Base-by-base conservation (phyloP, 2,888 invertebrate genomes). In the Graphium colonna region DNA sequence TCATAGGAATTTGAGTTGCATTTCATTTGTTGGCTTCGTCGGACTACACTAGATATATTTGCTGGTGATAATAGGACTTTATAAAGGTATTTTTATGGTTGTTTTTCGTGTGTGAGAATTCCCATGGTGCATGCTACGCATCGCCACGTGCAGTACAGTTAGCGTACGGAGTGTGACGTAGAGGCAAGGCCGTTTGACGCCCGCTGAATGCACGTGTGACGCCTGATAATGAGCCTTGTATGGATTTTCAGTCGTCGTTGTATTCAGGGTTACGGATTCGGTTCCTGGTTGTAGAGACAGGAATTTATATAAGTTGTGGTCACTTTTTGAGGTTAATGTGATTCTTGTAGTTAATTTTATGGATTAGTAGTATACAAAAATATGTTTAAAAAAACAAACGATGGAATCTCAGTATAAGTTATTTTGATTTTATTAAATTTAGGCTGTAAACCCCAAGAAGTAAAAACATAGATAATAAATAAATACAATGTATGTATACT, bases 131-230 rank as follows among this genome's bases (percentile, higher is more conserved):
- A 10, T 17, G 8, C 31, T 39, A 43, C 45, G 46, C 55, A 51
- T 21, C 46, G 51, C 26, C 60, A 60, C 60, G 60, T 60, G 60
- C 40, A 41, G 51, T 60, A 60, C 60, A 60, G 60, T 60, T 60
- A 60, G 17, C 18, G 54, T 50, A 50, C 54, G 54, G 54, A 26
- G 21, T 5, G 46, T 53, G 53, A 56, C 54, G 54, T 50, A 51
- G 50, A 49, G 44, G 42, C 52, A 52, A 52, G 47, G 48, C 48
- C 56, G 51, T 47, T 48, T 28, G 36, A 31, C 38, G 45, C 49
- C 52, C 42, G 42, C 12, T 28, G 43, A 18, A 13, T 28, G 46
- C 48, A 41, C 53, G 56, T 53, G 51, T 28, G 38, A 10, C 13
- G 42, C 40, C 49, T 56, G 51, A 51, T 53, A 56, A 56, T 50